Base-by-base conservation (phyloP, 2,797 vertebrate genomes). In the Lacerta viridis region DNA sequence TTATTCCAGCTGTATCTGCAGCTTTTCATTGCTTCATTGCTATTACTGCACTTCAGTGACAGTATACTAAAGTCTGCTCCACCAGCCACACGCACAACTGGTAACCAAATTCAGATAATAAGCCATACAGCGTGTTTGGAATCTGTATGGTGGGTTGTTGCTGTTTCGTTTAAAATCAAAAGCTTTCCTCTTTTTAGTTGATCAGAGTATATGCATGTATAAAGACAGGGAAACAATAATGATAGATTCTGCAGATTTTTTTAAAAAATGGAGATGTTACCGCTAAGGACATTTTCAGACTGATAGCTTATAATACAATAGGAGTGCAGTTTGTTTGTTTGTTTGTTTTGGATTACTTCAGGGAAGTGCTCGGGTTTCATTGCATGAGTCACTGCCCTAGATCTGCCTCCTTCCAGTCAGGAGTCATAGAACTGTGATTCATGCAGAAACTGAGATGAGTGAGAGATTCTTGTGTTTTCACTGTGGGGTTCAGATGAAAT, bases 41-140 rank as follows among this genome's bases (percentile, higher is more conserved):
- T 76, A 59, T 86, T 88, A 89, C 11, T 90, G n/a, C 5, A 84
- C 1, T 18, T 89, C 88, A 69, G 84, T 80, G 43, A 90, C 46
- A 55, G 50, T 88, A 36, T 1, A 41, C 4, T 11, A 84, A 91
- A 84, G 2, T 82, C 43, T 83, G 80, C 81, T 88, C 25, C 36
- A 29, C 15, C 75, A 29, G 27, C 0, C 80, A 88, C 88, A 59
- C 6, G 69, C 7, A 11, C 87, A 91, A 50, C 1, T 87, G 27
- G 50, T 55, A 76, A 80, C 7, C 3, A 2, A 85, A 46, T 75
- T 2, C 25, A 81, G 89, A 1, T 0, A 69, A 84, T 77, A 29
- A 85, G 46, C 43, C 59, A 80, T 80, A 64, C n/a, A 15, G 41
- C 75, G 25, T 29, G 1, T 85, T 85, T 85, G 15, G 68, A 50